Evolutionary conservation across 2,888 invertebrate genomes (phyloP).

Genomic region (Epirrhoe tristata): DNA sequence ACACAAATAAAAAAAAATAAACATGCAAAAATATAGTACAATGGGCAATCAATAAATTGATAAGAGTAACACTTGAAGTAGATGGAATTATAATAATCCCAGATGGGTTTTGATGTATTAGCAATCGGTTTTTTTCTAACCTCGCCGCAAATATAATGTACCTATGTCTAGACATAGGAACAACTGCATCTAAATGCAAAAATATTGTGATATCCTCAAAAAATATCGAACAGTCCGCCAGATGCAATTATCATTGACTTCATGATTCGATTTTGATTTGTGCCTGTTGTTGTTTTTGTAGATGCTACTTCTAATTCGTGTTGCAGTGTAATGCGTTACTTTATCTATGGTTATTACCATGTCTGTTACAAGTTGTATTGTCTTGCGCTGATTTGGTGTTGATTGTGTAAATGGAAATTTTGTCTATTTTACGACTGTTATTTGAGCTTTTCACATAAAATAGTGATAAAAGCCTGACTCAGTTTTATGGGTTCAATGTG

Average conservation of each 20-base stretch:
- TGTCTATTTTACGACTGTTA: constrained; percentile 17
- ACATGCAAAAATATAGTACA: too few relatives aligned
- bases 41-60: too few relatives aligned
- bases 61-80: too few relatives aligned
- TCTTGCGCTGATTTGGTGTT: constrained; percentile 15
- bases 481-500: constrained; percentile 10
- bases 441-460: constrained; percentile 16
- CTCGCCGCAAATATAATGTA: too few relatives aligned
- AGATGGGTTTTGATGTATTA: too few relatives aligned
- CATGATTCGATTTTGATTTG: not conserved
- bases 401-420: constrained; percentile 21
- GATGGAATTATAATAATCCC: too few relatives aligned
- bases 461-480: constrained; percentile 6
- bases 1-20: too few relatives aligned
- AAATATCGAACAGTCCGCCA: too few relatives aligned
- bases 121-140: too few relatives aligned
- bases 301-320: not conserved
- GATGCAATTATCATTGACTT: not conserved
- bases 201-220: too few relatives aligned
- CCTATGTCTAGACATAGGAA: too few relatives aligned
- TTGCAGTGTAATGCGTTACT: not conserved
- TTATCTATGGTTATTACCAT: constrained; percentile 35
- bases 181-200: too few relatives aligned
- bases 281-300: not conserved
- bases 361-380: constrained; percentile 29